Base-by-base conservation (phyloP, 2,113 vertebrate genomes). In the Coptodon rendalli region DNA sequence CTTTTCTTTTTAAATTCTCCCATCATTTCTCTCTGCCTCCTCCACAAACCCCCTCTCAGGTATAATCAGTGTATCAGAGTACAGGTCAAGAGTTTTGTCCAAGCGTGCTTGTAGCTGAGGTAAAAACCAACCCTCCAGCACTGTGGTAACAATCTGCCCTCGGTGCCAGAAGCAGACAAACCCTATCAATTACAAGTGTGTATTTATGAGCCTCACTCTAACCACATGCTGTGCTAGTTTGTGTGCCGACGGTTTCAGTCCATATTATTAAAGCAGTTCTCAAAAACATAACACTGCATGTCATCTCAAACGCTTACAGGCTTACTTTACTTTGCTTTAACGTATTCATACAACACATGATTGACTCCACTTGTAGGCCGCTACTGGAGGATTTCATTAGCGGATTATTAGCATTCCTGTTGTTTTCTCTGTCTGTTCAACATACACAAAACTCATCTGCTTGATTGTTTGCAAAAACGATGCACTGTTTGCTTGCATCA, bases 81-180 rank as follows among this genome's bases (percentile, higher is more conserved):
- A 61, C 80, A 88, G 84, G 87, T 92, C 82, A 91, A 79, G 83
- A 85, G 81, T 68, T 90, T 79, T 83, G 84, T 66, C 66, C 80
- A 17, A 19, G 83, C 5, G 11, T 80, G 63, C 81, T 86, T 82
- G 79, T 78, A 78, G 73, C 45, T 78, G 73, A 78, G 45, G 73
- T 78, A 78, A 78, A 78, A 78, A 78, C 6, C 73, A 31, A 34
- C 73, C 73, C 73, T 78, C 45, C 27, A 52, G 73, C 11, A 16
- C 83, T 79, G 34, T 31, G 38, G 59, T 90, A 87, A 92, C 85
- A 83, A 88, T 81, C 61, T 88, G 73, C 48, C 80, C 78, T 83
- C 31, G 10, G 86, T 85, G 81, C 22, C 83, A 83, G 61, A 82
- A 83, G 86, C 48, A 78, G 43, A 79, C 24, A 36, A 84, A 71